A percentile compares a stretch with the other conserved stretches of the same genome.
Conservation (phyloP, 1,140 invertebrate genomes). For the Conus ventricosus region DNA sequence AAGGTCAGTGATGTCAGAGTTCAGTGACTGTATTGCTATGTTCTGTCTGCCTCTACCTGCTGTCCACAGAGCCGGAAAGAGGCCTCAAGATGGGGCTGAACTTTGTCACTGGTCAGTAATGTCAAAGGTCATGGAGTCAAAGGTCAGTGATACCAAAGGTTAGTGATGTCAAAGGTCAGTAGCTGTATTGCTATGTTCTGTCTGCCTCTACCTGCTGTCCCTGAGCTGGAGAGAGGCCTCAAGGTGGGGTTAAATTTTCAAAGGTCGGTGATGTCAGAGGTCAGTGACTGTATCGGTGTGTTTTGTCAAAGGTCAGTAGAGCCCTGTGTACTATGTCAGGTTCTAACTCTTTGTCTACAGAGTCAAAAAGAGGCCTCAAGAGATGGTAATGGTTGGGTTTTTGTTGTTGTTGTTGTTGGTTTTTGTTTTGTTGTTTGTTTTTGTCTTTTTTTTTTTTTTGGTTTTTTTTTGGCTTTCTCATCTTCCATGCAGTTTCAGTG, state of each 20-base stretch:
- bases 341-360: slow-evolving; percentile 67
- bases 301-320: no score
- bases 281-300: no score
- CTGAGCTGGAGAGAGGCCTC: slow-evolving; percentile 65
- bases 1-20: slow-evolving; percentile 56
- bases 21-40: slow-evolving; percentile 39
- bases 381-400: no score
- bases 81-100: slow-evolving; percentile 70
- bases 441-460: no score
- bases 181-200: slow-evolving; percentile 50
- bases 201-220: slow-evolving; percentile 69
- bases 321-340: slow-evolving; percentile 58
- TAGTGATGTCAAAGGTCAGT: slow-evolving; percentile 10
- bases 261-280: slow-evolving; percentile 55
- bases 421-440: no score
- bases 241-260: slow-evolving; percentile 68
- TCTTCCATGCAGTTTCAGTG: no score
- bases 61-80: slow-evolving; percentile 65
- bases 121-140: no score
- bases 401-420: no score
- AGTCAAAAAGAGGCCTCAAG: slow-evolving; percentile 65
- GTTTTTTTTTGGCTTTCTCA: no score
- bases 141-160: slow-evolving; percentile 55
- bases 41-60: slow-evolving; percentile 65
- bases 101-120: slow-evolving; percentile 65